Evolutionary conservation across 2,113 vertebrate species (phyloP), one percentile per base, ranked within the genome.

Genomic region (Apistogramma diplotaenia): DNA sequence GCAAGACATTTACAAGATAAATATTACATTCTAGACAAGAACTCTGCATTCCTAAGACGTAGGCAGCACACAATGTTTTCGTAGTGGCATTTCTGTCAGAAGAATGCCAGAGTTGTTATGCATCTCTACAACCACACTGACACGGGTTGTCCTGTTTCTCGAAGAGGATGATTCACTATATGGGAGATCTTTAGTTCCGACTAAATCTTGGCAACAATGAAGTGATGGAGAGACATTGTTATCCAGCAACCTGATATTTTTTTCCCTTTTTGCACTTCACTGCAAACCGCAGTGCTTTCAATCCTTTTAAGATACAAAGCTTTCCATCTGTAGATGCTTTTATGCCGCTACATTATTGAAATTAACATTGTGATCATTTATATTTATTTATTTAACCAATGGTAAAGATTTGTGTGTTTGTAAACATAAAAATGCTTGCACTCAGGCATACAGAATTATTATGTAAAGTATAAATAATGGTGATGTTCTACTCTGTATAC

Each of bases 11-110:
- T 93, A 88, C 93, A 85, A 89, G 90, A 91, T 93, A 91, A 91
- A 93, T 94, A 93, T 94, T 93, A 91, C 82, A 91, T 92, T 84
- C 87, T 56, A 88, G 84, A 92, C 92, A 92, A 85, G 88, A 86
- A 88, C 86, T 89, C 53, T 88, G 86, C 80, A 90, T 92, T 87
- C 74, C 58, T 79, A 60, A 90, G 89, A 86, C 60, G 89, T 91
- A 87, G 87, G 88, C 78, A 58, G 85, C 74, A 65, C 85, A 79
- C 58, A 79, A 83, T 89, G 91, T 89, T 92, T 93, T 89, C 67
- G 56, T 86, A 81, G 90, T 91, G 90, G 83, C 90, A 89, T 89
- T 88, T 87, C 88, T 93, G 93, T 92, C 92, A 86, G 80, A 82
- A 86, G 76, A 85, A 92, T 89, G 89, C 78, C 19, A 74, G 51